A percentile compares a stretch with the other conserved stretches of the same genome.
Conservation (phyloP, 2,888 invertebrate species). For the Melieria omissa region DNA sequence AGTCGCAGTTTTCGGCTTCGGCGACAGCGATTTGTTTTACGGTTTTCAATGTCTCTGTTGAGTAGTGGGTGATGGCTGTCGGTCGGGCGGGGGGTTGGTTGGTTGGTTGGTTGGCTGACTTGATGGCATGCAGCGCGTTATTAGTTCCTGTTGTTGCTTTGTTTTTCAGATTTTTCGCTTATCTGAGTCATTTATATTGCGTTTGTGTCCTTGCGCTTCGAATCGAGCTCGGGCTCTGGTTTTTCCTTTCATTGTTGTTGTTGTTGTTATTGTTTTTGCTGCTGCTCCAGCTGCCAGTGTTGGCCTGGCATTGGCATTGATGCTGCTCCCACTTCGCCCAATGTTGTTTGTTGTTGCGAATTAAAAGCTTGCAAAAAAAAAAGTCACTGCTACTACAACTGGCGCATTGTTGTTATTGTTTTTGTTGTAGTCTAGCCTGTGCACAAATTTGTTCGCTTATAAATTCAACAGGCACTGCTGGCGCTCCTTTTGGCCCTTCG, state of each 20-base stretch:
- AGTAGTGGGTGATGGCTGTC: constrained; percentile 8
- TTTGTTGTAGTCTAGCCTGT: too few relatives aligned
- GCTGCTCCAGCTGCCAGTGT: not conserved
- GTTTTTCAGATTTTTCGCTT: constrained; percentile 37
- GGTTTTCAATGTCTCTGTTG: constrained; percentile 12
- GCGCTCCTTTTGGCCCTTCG: too few relatives aligned
- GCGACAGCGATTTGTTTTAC: constrained; percentile 20
- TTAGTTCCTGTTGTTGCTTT: constrained; percentile 23
- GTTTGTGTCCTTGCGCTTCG: constrained; percentile 38
- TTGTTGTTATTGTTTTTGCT: not conserved
- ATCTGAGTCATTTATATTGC: constrained; percentile 46
- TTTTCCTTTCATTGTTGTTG: constrained; percentile 7
- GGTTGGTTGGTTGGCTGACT: constrained; percentile 7
- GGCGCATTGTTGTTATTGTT: too few relatives aligned
- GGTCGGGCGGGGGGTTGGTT: constrained; percentile 5
- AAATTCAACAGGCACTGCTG: too few relatives aligned
- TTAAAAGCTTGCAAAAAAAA: too few relatives aligned
- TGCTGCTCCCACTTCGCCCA: too few relatives aligned
- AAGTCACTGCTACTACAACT: too few relatives aligned
- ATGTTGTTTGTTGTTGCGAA: too few relatives aligned
- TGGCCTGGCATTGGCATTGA: not conserved
- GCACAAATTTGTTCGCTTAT: too few relatives aligned
- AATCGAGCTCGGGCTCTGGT: not conserved
- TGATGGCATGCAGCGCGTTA: constrained; percentile 21
- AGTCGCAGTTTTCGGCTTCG: constrained; percentile 2